A percentile compares a stretch with the other conserved stretches of the same genome.
phyloP scores from a whole-genome alignment of 1,140 invertebrate species.

The Drosophila bipectinata region DNA sequence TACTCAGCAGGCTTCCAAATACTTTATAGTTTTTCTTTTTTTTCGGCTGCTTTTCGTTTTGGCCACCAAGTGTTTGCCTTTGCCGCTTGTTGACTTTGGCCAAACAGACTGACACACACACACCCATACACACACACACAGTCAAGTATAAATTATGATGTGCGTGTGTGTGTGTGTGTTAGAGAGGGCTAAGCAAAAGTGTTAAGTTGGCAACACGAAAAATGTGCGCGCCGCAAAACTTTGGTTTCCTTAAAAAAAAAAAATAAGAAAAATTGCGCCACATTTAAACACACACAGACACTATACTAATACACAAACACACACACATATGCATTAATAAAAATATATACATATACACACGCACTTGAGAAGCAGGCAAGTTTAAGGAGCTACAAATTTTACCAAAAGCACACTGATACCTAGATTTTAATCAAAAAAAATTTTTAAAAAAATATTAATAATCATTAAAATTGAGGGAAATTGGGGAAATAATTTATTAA shows the following conservation, averaged over 20 bases:
- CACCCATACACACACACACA: conserved; percentile 27
- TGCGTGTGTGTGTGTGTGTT: conserved; percentile 8
- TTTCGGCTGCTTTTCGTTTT: conserved; percentile 32
- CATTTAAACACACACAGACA: conserved; percentile 1
- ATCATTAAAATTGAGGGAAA: too few relatives aligned
- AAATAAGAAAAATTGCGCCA: conserved; percentile 17
- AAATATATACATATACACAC: conserved; percentile 11
- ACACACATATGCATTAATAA: conserved; percentile 2
- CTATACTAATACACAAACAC: conserved; percentile 1
- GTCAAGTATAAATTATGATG: conserved; percentile 43
- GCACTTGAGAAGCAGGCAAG: conserved; percentile 22
- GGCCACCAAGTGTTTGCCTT: conserved; percentile 69
- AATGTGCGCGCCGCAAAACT: conserved; percentile 72
- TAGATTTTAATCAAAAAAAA: neutral
- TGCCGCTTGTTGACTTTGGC: conserved; percentile 65
- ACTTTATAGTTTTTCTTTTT: conserved; percentile 69
- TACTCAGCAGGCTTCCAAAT: conserved; percentile 57
- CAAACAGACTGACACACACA: conserved; percentile 32
- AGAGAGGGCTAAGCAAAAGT: conserved; percentile 68
- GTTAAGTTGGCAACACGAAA: conserved; percentile 80
- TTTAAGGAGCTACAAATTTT: conserved; percentile 14
- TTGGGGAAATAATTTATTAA: too few relatives aligned
- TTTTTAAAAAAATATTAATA: too few relatives aligned
- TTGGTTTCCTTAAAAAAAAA: conserved; percentile 55
- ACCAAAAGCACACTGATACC: conserved; percentile 21